Evolutionary conservation across 2,113 vertebrate genomes (phyloP), one percentile per base, ranked within the genome.

Genomic region (Pterocles gutturalis): DNA sequence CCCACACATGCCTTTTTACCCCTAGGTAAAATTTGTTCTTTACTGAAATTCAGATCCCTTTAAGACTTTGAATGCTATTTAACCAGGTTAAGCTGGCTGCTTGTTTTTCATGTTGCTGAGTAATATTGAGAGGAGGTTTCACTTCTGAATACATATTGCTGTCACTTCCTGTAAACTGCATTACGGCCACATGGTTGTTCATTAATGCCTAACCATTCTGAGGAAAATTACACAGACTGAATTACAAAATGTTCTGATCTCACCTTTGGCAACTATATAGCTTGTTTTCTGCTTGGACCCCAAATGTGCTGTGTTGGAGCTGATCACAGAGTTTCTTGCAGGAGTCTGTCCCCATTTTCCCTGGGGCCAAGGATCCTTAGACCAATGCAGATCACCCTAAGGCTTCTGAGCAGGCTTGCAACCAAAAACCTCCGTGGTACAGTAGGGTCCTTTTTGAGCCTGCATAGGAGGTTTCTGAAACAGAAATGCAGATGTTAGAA

Each of bases 21-120:
- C 38, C 25, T 54, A 73, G 83, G 79, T 96, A 93, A 93, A 87
- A 71, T 76, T 29, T 91, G 17, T 87, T 93, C 57, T 94, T 85
- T 17, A 8, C 54, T 80, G 62, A 81, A 95, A 90, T 53, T 62
- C 29, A 87, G 4, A 88, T 80, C 69, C 26, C n/a, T 14, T 76
- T 67, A 82, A 82, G 71, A 20, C 29, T 91, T 53, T 38, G 31
- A 85, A 57, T 38, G 62, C 90, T 94, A 85, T 57, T 94, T 93
- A 66, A 13, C 20, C 5, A 61, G 12, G 21, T 77, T 85, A 62
- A 78, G 17, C 36, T 80, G 49, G 24, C n/a, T 46, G 21, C 34
- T 75, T 95, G 26, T 79, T 79, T 55, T 88, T 89, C 73, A 77
- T 25, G 1, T 84, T 96, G 43, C 86, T 86, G 76, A 72, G 62